Percentiles rank a stretch among this genome's conserved stretches.
Conservation (phyloP, 2,888 invertebrate species). For the Thalpophila matura region DNA sequence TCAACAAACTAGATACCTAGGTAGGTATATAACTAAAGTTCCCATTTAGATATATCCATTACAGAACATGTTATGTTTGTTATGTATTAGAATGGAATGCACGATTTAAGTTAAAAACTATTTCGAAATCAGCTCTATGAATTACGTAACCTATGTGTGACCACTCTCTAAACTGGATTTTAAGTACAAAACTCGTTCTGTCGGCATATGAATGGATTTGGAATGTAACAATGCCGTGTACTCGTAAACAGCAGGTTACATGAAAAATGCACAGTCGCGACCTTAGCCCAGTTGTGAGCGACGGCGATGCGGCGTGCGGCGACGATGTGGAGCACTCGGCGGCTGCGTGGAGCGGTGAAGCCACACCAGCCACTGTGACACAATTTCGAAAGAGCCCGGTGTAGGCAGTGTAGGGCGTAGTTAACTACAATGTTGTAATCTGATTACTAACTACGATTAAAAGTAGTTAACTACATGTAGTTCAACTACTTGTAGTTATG, state of each 20-base stretch:
- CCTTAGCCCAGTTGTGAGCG: conserved; percentile 84
- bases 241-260: conserved; percentile 66
- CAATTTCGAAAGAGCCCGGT: conserved; percentile 58
- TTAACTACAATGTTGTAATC: no score
- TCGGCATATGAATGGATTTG: conserved; percentile 60
- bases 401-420: no score
- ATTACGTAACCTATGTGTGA: conserved; percentile 49
- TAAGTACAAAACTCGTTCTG: conserved; percentile 61
- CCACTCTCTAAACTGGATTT: conserved; percentile 61
- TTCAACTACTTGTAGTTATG: no score
- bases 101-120: conserved; percentile 23
- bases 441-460: no score
- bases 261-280: conserved; percentile 83
- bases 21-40: neutral
- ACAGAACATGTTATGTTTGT: conserved; percentile 9
- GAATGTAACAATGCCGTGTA: conserved; percentile 62
- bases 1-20: neutral
- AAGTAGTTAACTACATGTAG: no score
- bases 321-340: conserved; percentile 56
- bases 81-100: conserved; percentile 15
- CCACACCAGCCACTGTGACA: conserved; percentile 60
- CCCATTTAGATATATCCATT: conserved; percentile 11
- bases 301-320: conserved; percentile 54
- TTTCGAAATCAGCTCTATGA: conserved; percentile 36
- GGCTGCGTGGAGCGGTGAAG: conserved; percentile 55